A percentile compares a stretch with the other conserved stretches of the same genome.
Evolutionary conservation across 2,113 vertebrate genomes (phyloP).

Genomic region (Proteles cristata): DNA sequence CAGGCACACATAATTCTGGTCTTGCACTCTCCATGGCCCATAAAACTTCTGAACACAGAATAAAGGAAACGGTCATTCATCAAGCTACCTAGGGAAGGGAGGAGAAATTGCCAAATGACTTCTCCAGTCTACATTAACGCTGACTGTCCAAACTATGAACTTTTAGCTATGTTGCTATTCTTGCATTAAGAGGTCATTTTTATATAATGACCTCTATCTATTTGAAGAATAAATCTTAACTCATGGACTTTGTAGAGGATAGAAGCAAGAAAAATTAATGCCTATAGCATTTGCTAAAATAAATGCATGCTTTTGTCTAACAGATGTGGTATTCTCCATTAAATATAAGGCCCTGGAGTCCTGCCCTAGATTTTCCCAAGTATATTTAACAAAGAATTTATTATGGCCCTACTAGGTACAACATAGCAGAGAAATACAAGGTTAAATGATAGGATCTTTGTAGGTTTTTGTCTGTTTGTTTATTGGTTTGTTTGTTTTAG

Average conservation of each 20-base stretch:
- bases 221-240: constrained; percentile 59
- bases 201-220: constrained; percentile 45
- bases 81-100: constrained; percentile 53
- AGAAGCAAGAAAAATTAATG: constrained; percentile 54
- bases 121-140: background rate
- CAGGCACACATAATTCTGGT: constrained; percentile 48
- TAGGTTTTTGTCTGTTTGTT: background rate
- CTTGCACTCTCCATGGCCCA: constrained; percentile 58
- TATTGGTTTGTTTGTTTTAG: background rate
- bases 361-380: constrained; percentile 11
- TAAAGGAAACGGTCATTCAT: constrained; percentile 68
- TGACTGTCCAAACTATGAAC: constrained; percentile 53
- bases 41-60: constrained; percentile 66
- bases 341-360: background rate
- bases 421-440: background rate
- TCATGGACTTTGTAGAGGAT: background rate
- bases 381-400: background rate
- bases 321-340: background rate
- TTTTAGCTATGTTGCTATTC: constrained; percentile 56
- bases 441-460: background rate
- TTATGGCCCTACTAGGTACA: background rate
- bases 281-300: constrained; percentile 57
- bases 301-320: constrained; percentile 39
- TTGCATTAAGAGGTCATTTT: constrained; percentile 62
- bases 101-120: constrained; percentile 30